Percentiles rank a stretch among this genome's conserved stretches.
phyloP scores from a whole-genome alignment of 2,113 vertebrate species.

The Burhinus bistriatus region DNA sequence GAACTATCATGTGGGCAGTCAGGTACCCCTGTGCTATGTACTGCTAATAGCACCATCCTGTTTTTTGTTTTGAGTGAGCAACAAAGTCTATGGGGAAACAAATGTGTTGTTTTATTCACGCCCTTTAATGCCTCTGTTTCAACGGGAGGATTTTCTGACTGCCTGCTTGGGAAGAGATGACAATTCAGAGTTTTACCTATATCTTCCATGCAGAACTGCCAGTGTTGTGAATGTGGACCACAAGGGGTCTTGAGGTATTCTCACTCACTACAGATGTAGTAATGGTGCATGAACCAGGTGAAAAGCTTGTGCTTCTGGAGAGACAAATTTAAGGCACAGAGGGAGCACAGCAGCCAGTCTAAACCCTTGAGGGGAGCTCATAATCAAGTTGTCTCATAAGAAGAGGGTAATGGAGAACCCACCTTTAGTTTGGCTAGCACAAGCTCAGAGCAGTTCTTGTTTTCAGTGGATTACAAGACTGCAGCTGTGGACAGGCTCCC shows the following conservation, averaged over 20 bases:
- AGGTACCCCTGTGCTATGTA: not conserved
- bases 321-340: not conserved
- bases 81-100: not conserved
- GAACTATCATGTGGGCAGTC: not conserved
- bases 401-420: not conserved
- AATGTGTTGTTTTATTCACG: not conserved
- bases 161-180: not conserved
- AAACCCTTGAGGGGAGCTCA: not conserved
- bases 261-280: not conserved
- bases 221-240: not conserved
- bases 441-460: not conserved
- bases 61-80: not conserved
- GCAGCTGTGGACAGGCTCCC: not conserved
- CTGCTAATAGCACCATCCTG: not conserved
- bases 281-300: too few relatives aligned
- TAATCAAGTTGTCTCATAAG: not conserved
- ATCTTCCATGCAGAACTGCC: not conserved
- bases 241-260: not conserved
- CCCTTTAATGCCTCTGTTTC: not conserved
- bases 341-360: not conserved
- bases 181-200: not conserved
- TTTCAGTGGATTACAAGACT: not conserved
- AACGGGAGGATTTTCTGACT: fast-evolving
- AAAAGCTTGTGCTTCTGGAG: not conserved
- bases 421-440: not conserved